A percentile compares a stretch with the other conserved stretches of the same genome.
phyloP scores from a whole-genome alignment of 2,113 vertebrate species.

The Gulo gulo region DNA sequence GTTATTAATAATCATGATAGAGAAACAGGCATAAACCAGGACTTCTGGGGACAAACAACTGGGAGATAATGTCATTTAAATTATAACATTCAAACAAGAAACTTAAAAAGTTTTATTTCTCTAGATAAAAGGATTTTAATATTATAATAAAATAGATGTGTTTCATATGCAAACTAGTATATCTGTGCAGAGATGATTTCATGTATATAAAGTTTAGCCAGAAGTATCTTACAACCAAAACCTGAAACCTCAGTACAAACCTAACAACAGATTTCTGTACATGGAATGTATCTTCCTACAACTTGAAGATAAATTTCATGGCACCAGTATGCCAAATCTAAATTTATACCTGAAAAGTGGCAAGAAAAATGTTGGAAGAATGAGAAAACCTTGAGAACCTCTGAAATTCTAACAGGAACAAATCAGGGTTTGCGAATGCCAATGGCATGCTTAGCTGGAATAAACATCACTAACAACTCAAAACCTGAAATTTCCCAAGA shows the following conservation, averaged over 20 bases:
- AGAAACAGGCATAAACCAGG: not conserved
- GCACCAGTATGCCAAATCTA: not conserved
- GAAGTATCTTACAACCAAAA: not conserved
- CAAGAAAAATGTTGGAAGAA: not conserved
- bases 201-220: not conserved
- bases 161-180: not conserved
- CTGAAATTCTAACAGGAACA: constrained; percentile 41
- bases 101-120: not conserved
- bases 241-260: not conserved
- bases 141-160: not conserved
- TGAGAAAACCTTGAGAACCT: not conserved
- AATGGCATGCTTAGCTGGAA: not conserved
- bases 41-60: not conserved
- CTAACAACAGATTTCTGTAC: not conserved
- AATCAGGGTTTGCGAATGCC: constrained; percentile 2
- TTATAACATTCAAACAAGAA: not conserved
- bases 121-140: not conserved
- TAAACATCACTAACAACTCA: not conserved
- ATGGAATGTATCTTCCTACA: not conserved
- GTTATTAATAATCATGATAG: not conserved
- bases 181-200: not conserved
- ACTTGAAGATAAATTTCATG: constrained; percentile 14
- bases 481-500: constrained; percentile 41
- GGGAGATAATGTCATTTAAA: not conserved
- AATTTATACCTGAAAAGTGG: constrained; percentile 30